phyloP scores from a whole-genome alignment of 2,888 invertebrate genomes.

The Nomada fucata region DNA sequence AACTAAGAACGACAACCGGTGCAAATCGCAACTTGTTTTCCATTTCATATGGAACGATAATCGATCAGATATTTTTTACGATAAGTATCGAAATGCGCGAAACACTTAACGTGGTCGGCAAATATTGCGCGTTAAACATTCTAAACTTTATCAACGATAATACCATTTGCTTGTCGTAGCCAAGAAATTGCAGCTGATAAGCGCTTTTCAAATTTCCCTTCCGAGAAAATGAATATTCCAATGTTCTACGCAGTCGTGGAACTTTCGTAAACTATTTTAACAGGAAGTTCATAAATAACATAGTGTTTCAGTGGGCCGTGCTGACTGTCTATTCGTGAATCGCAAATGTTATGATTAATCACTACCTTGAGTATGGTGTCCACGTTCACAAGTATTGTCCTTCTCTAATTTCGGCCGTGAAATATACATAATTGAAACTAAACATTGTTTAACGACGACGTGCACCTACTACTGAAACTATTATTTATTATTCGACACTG shows the following conservation, averaged over 20 bases:
- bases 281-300: neutral
- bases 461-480: slow-evolving; percentile 30
- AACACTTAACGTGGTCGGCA: slow-evolving; percentile 2
- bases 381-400: slow-evolving; percentile 4
- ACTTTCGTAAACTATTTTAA: neutral
- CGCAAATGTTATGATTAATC: neutral
- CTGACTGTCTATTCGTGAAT: neutral
- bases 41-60: neutral
- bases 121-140: neutral
- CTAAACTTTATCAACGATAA: slow-evolving; percentile 3
- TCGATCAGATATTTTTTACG: neutral
- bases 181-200: slow-evolving; percentile 3
- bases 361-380: neutral
- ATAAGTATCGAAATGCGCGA: neutral
- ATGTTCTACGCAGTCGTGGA: neutral
- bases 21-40: neutral
- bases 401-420: slow-evolving; percentile 22
- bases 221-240: neutral
- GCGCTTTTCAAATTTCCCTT: neutral
- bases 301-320: neutral
- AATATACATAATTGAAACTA: neutral
- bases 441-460: slow-evolving; percentile 23
- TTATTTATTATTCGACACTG: slow-evolving; percentile 25
- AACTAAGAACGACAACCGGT: neutral
- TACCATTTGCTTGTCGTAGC: neutral